Conservation (phyloP, 2,113 vertebrate species). For the Protobothrops flavoviridis region DNA sequence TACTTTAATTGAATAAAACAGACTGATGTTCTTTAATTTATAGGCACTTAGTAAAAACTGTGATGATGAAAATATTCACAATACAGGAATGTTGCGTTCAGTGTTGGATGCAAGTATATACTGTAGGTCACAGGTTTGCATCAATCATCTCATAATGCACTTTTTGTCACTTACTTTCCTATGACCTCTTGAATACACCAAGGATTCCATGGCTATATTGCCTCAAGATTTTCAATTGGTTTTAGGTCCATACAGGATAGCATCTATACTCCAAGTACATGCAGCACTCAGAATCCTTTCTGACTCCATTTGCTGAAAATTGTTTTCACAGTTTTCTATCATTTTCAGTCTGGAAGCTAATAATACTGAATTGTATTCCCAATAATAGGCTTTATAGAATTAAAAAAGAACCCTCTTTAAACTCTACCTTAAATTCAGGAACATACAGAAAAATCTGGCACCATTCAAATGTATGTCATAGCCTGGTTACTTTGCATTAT, state of each 20-base stretch:
- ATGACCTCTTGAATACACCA: background rate
- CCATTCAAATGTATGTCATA: background rate
- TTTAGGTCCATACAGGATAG: background rate
- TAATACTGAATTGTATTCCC: background rate
- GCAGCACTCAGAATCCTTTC: background rate
- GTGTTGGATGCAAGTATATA: background rate
- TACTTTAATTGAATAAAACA: background rate
- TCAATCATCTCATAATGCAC: background rate
- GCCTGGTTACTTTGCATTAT: background rate
- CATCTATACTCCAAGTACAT: background rate
- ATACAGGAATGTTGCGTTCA: background rate
- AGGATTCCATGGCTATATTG: background rate
- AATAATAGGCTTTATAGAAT: background rate
- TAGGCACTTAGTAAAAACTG: background rate
- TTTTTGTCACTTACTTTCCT: background rate
- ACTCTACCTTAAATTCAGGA: background rate
- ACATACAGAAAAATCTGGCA: background rate
- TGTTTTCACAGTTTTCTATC: background rate
- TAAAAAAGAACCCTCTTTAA: background rate
- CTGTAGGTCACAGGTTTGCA: background rate
- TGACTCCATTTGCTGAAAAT: background rate
- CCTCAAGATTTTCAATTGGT: background rate
- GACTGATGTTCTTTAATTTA: background rate
- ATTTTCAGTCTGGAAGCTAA: background rate
- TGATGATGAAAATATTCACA: background rate